These are phyloP conservation scores for Lacerta bilineata DNA, from an alignment of 2,797 vertebrate species.

Conservation along the genomic window DNA sequence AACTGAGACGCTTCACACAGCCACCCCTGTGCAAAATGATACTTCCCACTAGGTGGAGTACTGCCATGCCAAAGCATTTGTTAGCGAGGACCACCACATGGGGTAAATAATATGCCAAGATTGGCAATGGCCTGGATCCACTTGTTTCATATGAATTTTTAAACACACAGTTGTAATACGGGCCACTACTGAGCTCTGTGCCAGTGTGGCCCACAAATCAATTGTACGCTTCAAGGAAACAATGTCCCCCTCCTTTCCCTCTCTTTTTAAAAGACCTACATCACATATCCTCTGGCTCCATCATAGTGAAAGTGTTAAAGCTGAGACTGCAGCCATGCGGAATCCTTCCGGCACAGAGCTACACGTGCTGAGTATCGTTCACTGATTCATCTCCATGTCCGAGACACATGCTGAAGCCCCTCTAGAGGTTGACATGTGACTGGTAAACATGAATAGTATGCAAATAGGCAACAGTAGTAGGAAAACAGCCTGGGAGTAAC, in stretches of 20 bases:
- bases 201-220: background rate
- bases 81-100: background rate
- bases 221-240: background rate
- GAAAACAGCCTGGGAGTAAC: background rate
- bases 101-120: background rate
- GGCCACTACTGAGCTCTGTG: background rate
- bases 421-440: accelerated
- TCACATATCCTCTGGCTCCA: background rate
- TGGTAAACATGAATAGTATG: background rate
- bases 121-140: background rate
- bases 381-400: background rate
- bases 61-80: background rate
- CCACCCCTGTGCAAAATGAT: background rate
- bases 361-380: background rate
- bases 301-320: too few species aligned
- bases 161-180: background rate
- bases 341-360: background rate
- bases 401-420: too few species aligned
- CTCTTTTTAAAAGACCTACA: background rate
- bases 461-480: background rate
- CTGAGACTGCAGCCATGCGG: background rate
- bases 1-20: background rate
- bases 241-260: background rate
- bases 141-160: background rate
- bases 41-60: background rate